Evolutionary conservation across 2,113 vertebrate species (phyloP).

Genomic region (Anthoscopus minutus): DNA sequence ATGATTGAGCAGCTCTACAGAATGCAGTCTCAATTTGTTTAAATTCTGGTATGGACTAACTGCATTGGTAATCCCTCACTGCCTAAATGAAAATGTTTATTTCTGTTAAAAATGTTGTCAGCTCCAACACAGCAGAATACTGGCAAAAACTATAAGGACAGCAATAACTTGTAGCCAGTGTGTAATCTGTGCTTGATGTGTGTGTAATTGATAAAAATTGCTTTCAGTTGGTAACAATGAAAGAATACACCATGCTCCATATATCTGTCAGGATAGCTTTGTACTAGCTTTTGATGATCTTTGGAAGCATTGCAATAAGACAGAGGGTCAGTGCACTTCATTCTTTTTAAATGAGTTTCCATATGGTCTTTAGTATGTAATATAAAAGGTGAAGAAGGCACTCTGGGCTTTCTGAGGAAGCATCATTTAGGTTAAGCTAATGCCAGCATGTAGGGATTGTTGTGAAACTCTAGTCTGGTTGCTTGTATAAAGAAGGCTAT

Average conservation of each 20-base stretch:
- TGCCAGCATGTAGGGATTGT: not conserved
- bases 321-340: slow-evolving; percentile 28
- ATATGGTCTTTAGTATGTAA: slow-evolving; percentile 12
- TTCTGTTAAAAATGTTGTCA: slow-evolving; percentile 13
- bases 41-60: not conserved
- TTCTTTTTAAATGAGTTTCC: slow-evolving; percentile 44
- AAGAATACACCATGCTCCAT: slow-evolving; percentile 9
- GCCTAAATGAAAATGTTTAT: slow-evolving; percentile 1
- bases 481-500: not conserved
- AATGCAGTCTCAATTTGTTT: not conserved
- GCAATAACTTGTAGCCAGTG: not conserved
- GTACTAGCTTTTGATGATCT: not conserved
- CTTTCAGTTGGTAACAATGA: slow-evolving; percentile 27
- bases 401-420: not conserved
- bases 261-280: slow-evolving; percentile 1
- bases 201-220: slow-evolving; percentile 45
- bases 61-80: not conserved
- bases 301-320: slow-evolving; percentile 4
- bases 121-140: not conserved
- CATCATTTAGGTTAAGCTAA: not conserved
- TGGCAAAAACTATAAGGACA: not conserved
- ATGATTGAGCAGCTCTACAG: not conserved
- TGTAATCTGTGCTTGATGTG: not conserved
- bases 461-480: not conserved
- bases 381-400: not conserved